Percentiles rank a stretch among this genome's conserved stretches.
Evolutionary conservation across 2,797 vertebrate genomes (phyloP).

Genomic region (Alcedo quadribrachys): DNA sequence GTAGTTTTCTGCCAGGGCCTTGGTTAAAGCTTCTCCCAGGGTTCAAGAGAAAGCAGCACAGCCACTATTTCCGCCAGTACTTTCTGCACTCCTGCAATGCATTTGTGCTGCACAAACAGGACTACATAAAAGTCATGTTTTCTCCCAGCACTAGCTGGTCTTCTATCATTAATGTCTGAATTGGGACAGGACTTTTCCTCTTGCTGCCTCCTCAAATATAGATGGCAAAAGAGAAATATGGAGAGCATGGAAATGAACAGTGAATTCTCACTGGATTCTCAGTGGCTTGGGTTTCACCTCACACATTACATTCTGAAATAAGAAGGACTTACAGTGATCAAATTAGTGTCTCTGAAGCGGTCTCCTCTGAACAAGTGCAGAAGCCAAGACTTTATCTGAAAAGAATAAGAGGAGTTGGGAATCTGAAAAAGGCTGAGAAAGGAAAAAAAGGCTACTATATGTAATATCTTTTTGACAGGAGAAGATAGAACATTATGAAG

Average conservation of each 20-base stretch:
- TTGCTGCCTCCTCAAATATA: neutral
- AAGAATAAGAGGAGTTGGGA: neutral
- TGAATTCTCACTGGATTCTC: neutral
- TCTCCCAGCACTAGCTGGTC: neutral
- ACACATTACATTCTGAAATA: neutral
- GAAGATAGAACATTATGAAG: neutral
- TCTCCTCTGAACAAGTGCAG: neutral
- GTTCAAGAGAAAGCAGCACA: neutral
- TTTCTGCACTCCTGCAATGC: neutral
- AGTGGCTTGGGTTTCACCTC: neutral
- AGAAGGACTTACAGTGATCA: neutral
- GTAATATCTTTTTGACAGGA: neutral
- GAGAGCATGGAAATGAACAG: neutral
- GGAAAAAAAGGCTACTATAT: neutral
- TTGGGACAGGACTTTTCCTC: neutral
- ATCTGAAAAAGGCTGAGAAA: neutral
- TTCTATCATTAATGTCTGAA: neutral
- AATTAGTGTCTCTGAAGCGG: neutral
- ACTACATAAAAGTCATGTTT: neutral
- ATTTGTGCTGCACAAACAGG: neutral
- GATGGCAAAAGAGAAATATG: neutral
- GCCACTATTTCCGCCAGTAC: neutral
- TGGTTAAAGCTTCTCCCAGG: neutral
- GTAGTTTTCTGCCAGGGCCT: neutral
- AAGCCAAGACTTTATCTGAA: neutral